These are phyloP conservation scores for Fragum sueziense DNA, from an alignment of 2,888 invertebrate genomes.

Conservation along the genomic window DNA sequence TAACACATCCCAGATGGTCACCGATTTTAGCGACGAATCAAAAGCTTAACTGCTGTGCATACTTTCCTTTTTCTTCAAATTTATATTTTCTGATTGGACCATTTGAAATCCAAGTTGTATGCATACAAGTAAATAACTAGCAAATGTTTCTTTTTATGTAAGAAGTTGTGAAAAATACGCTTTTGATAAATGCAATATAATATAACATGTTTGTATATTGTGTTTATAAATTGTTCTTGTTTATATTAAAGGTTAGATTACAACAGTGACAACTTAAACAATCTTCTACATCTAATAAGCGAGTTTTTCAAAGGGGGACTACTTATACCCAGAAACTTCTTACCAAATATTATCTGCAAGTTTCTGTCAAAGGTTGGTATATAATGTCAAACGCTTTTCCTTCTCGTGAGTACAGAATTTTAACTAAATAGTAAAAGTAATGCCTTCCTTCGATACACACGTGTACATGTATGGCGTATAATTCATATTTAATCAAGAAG, in stretches of 20 bases:
- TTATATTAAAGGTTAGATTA: slow-evolving; percentile 56
- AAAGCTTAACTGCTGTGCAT: too few species aligned
- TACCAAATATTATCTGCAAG: slow-evolving; percentile 41
- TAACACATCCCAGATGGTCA: too few species aligned
- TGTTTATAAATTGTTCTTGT: too few species aligned
- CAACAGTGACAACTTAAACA: slow-evolving; percentile 38
- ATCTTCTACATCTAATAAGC: slow-evolving; percentile 43
- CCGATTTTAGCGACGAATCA: too few species aligned
- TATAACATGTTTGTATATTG: background rate
- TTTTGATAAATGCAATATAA: background rate
- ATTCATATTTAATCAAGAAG: too few species aligned
- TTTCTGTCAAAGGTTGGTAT: slow-evolving; percentile 43
- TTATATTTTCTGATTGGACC: background rate
- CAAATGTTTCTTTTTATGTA: background rate
- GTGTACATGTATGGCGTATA: too few species aligned
- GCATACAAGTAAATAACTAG: background rate
- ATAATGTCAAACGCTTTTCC: too few species aligned
- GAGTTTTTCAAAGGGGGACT: slow-evolving; percentile 48
- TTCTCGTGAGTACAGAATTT: too few species aligned
- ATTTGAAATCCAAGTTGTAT: background rate
- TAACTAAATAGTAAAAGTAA: too few species aligned
- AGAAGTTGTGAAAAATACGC: background rate
- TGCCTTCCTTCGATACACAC: too few species aligned
- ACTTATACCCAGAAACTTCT: slow-evolving; percentile 54
- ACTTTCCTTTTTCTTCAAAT: too few species aligned